phyloP scores from a whole-genome alignment of 2,797 vertebrate species.

The Micrastur ruficollis region DNA sequence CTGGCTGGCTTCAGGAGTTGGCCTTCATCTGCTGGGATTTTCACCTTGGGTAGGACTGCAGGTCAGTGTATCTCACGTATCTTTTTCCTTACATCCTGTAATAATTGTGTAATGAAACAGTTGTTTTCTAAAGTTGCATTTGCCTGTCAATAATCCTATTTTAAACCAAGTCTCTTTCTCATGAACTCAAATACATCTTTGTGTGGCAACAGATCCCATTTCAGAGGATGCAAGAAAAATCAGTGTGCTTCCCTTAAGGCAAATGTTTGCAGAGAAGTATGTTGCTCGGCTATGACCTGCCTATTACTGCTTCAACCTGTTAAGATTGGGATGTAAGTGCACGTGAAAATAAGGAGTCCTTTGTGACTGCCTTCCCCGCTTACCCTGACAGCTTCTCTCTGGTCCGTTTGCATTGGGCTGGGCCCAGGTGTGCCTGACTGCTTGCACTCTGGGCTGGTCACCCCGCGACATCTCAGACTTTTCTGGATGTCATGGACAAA shows the following conservation, averaged over 20 bases:
- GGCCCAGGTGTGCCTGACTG: accelerated
- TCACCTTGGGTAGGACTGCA: background rate
- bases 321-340: background rate
- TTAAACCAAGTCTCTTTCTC: background rate
- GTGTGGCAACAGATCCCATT: background rate
- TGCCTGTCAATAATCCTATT: background rate
- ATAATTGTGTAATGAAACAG: background rate
- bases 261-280: background rate
- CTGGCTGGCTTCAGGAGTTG: background rate
- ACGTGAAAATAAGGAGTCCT: background rate
- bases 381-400: background rate
- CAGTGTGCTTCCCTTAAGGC: background rate
- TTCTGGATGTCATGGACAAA: background rate
- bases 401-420: accelerated
- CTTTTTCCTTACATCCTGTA: background rate
- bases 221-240: background rate
- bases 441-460: accelerated
- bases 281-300: background rate
- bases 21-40: background rate
- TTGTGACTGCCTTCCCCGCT: background rate
- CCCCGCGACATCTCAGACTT: background rate
- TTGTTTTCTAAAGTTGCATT: background rate
- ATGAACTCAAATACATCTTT: background rate
- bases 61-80: background rate
- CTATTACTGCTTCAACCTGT: background rate